phyloP scores from a whole-genome alignment of 2,888 invertebrate species.

The Pyralis farinalis region DNA sequence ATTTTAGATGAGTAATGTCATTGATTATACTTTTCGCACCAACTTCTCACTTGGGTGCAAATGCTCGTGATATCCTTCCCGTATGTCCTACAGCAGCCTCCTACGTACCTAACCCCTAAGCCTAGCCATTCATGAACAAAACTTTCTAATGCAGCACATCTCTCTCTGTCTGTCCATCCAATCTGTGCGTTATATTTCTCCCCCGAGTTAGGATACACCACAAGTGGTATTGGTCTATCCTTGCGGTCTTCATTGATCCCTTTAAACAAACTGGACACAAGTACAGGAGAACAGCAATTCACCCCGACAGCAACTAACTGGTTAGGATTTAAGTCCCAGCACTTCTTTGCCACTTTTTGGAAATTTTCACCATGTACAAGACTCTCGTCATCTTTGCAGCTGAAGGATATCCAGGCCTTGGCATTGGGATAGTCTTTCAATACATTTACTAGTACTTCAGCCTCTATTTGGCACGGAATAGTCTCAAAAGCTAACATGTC shows the following conservation, averaged over 20 bases:
- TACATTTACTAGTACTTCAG: slow-evolving; percentile 87
- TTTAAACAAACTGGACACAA: slow-evolving; percentile 48
- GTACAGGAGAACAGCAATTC: slow-evolving; percentile 86
- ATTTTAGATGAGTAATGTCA: too few species aligned
- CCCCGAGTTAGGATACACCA: slow-evolving; percentile 96
- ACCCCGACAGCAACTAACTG: slow-evolving; percentile 91
- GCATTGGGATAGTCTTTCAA: slow-evolving; percentile 87
- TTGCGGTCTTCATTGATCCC: slow-evolving; percentile 47
- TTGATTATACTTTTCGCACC: slow-evolving; percentile 32
- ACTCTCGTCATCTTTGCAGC: slow-evolving; percentile 83
- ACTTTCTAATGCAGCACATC: slow-evolving; percentile 82
- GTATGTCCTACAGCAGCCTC: slow-evolving; percentile 94
- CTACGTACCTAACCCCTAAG: slow-evolving; percentile 89
- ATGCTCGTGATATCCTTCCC: slow-evolving; percentile 88
- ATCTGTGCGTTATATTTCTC: slow-evolving; percentile 84
- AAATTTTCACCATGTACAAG: slow-evolving; percentile 90
- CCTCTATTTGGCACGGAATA: slow-evolving; percentile 92
- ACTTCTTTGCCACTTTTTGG: slow-evolving; percentile 82
- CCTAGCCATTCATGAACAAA: slow-evolving; percentile 89
- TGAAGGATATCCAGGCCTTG: slow-evolving; percentile 94
- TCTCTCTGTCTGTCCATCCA: slow-evolving; percentile 85
- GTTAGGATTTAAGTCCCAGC: slow-evolving; percentile 83
- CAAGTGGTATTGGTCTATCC: slow-evolving; percentile 81
- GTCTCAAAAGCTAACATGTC: slow-evolving; percentile 96
- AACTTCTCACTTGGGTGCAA: slow-evolving; percentile 35